phyloP scores from a whole-genome alignment of 2,888 invertebrate genomes.

The Lobophora halterata region DNA sequence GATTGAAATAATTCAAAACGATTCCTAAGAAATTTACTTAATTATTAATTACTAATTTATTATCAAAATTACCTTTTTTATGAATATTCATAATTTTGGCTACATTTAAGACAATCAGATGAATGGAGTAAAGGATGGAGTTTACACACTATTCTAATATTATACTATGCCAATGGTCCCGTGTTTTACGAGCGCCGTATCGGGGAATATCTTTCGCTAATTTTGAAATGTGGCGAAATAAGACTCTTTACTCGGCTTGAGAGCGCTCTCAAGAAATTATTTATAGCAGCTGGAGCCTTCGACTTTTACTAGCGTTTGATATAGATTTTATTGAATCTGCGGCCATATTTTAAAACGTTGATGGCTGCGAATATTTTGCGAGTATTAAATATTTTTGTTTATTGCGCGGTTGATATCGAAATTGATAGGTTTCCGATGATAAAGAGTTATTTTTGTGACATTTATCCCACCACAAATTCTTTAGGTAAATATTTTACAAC shows the following conservation, averaged over 20 bases:
- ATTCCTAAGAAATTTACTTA: too few species aligned
- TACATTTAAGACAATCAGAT: too few species aligned
- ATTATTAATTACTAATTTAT: too few species aligned
- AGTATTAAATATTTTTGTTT: constrained; percentile 19
- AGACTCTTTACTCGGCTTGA: constrained; percentile 37
- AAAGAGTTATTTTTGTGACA: constrained; percentile 10
- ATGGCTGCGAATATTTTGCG: constrained; percentile 15
- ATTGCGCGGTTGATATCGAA: constrained; percentile 17
- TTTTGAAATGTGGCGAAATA: constrained; percentile 57
- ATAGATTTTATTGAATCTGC: constrained; percentile 28
- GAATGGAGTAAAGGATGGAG: too few species aligned
- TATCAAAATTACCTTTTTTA: too few species aligned
- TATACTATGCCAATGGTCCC: constrained; percentile 38
- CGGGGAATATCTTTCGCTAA: constrained; percentile 45
- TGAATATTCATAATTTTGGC: too few species aligned
- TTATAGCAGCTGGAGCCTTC: constrained; percentile 30
- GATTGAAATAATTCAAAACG: too few species aligned
- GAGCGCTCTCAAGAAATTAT: constrained; percentile 33
- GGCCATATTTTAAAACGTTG: constrained; percentile 15
- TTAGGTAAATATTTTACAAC: too few species aligned
- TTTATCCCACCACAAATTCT: too few species aligned
- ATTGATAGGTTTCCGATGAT: constrained; percentile 11
- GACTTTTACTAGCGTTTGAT: constrained; percentile 32
- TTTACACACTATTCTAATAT: too few species aligned
- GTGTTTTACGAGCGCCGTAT: constrained; percentile 38